A percentile compares a stretch with the other conserved stretches of the same genome.
Evolutionary conservation across 2,888 invertebrate species (phyloP).

Genomic region (Mamestra brassicae): DNA sequence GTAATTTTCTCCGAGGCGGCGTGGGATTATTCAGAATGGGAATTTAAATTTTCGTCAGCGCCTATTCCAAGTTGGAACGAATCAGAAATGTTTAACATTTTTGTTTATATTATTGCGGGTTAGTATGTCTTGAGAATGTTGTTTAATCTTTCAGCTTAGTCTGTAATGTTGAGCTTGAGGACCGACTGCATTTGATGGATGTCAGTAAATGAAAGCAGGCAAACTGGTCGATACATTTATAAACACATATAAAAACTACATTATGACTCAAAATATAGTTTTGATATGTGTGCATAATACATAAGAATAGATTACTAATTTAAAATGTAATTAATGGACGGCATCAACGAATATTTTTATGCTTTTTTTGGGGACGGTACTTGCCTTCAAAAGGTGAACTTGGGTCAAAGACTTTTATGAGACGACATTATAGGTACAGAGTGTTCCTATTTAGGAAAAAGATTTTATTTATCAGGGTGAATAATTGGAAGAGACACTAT

Average conservation of each 20-base stretch:
- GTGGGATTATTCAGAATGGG: slow-evolving; percentile 56
- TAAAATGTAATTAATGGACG: not conserved
- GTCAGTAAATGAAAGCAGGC: slow-evolving; percentile 37
- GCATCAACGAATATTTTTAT: not conserved
- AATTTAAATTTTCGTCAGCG: slow-evolving; percentile 61
- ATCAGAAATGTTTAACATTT: slow-evolving; percentile 60
- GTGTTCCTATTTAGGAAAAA: too few relatives aligned
- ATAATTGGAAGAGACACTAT: not conserved
- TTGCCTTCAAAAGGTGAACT: not conserved
- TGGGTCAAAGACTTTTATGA: not conserved
- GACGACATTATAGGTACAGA: too few relatives aligned
- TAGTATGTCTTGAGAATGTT: slow-evolving; percentile 38
- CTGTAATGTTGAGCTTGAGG: not conserved
- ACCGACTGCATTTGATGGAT: slow-evolving; percentile 34
- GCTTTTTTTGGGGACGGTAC: not conserved
- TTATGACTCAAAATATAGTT: too few relatives aligned
- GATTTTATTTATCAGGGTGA: not conserved
- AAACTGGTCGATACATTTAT: slow-evolving; percentile 3
- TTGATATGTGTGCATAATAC: too few relatives aligned
- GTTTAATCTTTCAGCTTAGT: slow-evolving; percentile 25
- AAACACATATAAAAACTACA: not conserved
- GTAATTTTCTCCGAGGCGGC: slow-evolving; percentile 56
- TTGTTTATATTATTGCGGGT: slow-evolving; percentile 45
- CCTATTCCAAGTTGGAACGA: slow-evolving; percentile 51
- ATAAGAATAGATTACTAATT: slow-evolving; percentile 1